Percentiles rank a stretch among this genome's conserved stretches.
These are phyloP conservation scores for Sula dactylatra DNA, from an alignment of 2,113 vertebrate species.

Conservation along the genomic window DNA sequence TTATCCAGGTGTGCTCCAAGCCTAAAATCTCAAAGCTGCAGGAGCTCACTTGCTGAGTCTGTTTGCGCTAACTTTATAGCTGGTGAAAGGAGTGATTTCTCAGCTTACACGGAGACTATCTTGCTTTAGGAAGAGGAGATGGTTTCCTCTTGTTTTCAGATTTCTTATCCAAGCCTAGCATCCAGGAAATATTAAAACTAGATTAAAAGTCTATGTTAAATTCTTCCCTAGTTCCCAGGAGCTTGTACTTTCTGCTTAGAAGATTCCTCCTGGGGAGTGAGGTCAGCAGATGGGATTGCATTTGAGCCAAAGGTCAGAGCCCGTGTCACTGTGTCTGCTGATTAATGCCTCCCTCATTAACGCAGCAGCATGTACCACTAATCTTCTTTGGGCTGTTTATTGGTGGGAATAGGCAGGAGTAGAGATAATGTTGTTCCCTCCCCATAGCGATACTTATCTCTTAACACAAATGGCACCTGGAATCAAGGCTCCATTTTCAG, in stretches of 20 bases:
- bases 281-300: neutral
- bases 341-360: slow-evolving; percentile 6
- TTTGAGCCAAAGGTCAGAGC: neutral
- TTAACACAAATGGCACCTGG: neutral
- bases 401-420: neutral
- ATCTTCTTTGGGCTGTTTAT: neutral
- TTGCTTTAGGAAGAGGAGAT: neutral
- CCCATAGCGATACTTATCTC: neutral
- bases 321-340: neutral
- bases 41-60: neutral
- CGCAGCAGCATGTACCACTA: neutral
- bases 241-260: neutral
- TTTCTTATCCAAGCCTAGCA: neutral
- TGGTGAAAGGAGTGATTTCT: neutral
- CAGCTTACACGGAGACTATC: neutral
- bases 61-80: neutral
- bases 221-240: neutral
- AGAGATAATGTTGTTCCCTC: neutral
- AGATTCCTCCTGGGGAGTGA: neutral
- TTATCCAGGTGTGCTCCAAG: neutral
- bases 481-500: neutral
- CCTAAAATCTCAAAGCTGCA: neutral
- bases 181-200: neutral
- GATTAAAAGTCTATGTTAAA: neutral
- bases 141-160: neutral